These are phyloP conservation scores for Oncorhynchus gorbuscha DNA, from an alignment of 2,113 vertebrate species.

Conservation along the genomic window DNA sequence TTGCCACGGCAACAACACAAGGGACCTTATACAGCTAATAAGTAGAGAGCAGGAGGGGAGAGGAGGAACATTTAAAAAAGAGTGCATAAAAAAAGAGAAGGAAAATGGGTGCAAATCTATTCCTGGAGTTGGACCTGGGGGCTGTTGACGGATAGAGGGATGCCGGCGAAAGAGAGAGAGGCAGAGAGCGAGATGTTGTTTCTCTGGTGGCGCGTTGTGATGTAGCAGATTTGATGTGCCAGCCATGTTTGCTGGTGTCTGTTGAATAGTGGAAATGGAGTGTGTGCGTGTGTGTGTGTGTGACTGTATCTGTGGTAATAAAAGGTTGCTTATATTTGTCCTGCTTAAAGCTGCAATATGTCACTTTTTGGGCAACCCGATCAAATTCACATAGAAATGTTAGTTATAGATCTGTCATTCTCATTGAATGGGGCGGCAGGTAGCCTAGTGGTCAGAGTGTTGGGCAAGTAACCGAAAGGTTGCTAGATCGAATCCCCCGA, in stretches of 20 bases:
- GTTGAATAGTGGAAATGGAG: no score
- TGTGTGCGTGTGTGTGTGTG: neutral
- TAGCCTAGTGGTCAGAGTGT: no score
- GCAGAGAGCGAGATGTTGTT: no score
- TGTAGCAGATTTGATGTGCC: neutral
- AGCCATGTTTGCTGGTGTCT: neutral
- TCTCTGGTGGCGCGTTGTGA: no score
- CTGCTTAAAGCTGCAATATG: no score
- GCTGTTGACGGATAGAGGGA: neutral
- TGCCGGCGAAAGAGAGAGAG: neutral
- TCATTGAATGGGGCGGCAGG: no score
- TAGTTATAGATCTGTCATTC: no score
- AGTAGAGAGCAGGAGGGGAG: slow-evolving; percentile 47
- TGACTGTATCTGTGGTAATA: slow-evolving; percentile 2
- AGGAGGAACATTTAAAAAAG: slow-evolving; percentile 23
- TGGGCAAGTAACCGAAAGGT: no score
- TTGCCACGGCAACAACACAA: slow-evolving; percentile 77
- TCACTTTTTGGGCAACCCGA: no score
- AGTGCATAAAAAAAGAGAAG: slow-evolving; percentile 1
- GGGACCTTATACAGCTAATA: slow-evolving; percentile 72
- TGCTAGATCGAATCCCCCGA: no score
- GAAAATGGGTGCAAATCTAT: slow-evolving; percentile 44
- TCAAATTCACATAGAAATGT: no score
- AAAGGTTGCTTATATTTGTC: no score
- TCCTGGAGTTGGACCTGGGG: slow-evolving; percentile 39